Percentiles rank a stretch among this genome's conserved stretches.
Evolutionary conservation across 2,797 vertebrate species (phyloP).

Genomic region (Melanotaenia trifasciata): DNA sequence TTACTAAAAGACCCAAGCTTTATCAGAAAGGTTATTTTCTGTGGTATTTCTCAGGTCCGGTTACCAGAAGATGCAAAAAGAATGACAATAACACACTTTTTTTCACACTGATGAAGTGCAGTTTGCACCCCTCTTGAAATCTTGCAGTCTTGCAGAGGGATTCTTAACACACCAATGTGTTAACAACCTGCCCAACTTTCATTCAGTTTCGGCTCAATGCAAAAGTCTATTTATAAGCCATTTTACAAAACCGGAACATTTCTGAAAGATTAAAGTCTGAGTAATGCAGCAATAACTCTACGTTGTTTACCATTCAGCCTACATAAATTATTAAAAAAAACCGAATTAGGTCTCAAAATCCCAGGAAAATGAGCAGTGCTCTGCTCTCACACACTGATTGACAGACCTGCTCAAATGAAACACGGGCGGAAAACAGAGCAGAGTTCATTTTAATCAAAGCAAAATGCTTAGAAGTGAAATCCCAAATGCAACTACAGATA

Average conservation of each 20-base stretch:
- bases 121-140: not conserved
- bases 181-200: not conserved
- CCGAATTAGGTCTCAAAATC: too few relatives aligned
- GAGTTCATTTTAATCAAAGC: not conserved
- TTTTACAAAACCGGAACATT: conserved; percentile 1
- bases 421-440: not conserved
- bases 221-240: conserved; percentile 15
- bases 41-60: conserved; percentile 63
- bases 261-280: conserved; percentile 17
- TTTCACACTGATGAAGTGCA: conserved; percentile 10
- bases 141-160: not conserved
- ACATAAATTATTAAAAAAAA: not conserved
- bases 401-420: not conserved
- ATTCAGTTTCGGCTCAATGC: not conserved
- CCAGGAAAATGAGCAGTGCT: too few relatives aligned
- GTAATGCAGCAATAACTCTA: not conserved
- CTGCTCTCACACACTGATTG: too few relatives aligned
- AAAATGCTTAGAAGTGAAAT: not conserved
- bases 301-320: not conserved
- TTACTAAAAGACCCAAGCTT: conserved; percentile 15
- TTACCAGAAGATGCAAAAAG: conserved; percentile 42
- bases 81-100: not conserved
- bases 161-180: conserved; percentile 12
- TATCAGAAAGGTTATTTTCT: conserved; percentile 52
- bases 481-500: not conserved